phyloP scores from a whole-genome alignment of 37 sponge, comb jelly and placozoan species.

The Beroe forskalii region DNA sequence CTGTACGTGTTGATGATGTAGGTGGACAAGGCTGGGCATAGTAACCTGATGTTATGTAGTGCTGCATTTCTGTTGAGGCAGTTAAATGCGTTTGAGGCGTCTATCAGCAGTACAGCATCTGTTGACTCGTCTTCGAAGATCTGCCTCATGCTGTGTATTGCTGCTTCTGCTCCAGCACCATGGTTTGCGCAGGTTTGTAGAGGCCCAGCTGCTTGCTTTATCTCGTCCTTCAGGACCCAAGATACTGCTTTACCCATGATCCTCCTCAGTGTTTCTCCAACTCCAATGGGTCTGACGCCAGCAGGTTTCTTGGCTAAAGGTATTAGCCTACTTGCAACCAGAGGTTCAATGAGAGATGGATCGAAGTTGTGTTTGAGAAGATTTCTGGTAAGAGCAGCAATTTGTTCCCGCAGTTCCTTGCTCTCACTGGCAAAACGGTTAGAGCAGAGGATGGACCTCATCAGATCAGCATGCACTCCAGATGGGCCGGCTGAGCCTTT shows the following conservation, averaged over 20 bases:
- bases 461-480: neutral
- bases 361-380: constrained; percentile 26
- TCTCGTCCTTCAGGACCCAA: neutral
- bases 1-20: constrained; percentile 58
- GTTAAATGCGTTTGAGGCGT: constrained; percentile 67
- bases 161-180: constrained; percentile 45
- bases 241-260: constrained; percentile 9
- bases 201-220: constrained; percentile 36
- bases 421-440: neutral
- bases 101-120: constrained; percentile 61
- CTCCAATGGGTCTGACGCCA: too few relatives aligned
- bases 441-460: neutral
- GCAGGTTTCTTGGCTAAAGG: constrained; percentile 64
- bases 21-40: constrained; percentile 50
- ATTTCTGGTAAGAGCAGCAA: neutral
- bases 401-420: neutral
- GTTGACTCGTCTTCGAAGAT: neutral
- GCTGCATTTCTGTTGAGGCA: constrained; percentile 41
- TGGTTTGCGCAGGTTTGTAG: constrained; percentile 58
- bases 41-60: constrained; percentile 53
- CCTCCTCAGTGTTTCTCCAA: too few relatives aligned
- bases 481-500: constrained; percentile 14
- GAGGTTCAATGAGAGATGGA: neutral
- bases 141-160: constrained; percentile 18
- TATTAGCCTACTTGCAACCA: constrained; percentile 39